Conservation (phyloP, 2,113 vertebrate species). For the Ancistrus triradiatus region DNA sequence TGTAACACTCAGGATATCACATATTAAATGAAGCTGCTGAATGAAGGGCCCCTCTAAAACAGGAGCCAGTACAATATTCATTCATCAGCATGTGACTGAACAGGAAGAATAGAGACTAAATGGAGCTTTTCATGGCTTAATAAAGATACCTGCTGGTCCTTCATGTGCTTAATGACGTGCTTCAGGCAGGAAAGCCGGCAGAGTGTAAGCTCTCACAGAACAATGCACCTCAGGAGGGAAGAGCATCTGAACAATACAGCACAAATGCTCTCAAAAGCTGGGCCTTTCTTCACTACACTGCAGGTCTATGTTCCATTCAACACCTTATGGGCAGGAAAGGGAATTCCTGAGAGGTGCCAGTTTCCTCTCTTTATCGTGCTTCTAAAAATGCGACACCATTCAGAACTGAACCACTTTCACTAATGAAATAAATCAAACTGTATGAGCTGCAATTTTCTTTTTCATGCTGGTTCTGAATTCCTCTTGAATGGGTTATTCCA, state of each 20-base stretch:
- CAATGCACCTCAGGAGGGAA: constrained; percentile 34
- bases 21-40: neutral
- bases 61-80: neutral
- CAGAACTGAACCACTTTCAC: neutral
- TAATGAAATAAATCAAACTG: neutral
- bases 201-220: constrained; percentile 19
- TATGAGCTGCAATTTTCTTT: neutral
- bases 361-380: constrained; percentile 16
- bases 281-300: constrained; percentile 7
- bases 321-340: constrained; percentile 10
- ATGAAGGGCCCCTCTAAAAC: neutral
- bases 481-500: no score
- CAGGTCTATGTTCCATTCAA: neutral
- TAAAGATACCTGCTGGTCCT: constrained; percentile 1
- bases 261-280: constrained; percentile 16
- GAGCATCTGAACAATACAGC: constrained; percentile 25
- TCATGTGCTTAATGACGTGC: neutral
- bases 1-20: no score
- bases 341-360: constrained; percentile 7
- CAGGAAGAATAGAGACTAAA: neutral
- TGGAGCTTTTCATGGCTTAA: neutral
- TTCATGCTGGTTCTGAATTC: neutral
- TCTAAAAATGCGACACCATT: neutral
- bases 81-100: neutral
- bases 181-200: constrained; percentile 14